These are phyloP conservation scores for Xestia xanthographa DNA, from an alignment of 2,888 invertebrate species.

Conservation along the genomic window DNA sequence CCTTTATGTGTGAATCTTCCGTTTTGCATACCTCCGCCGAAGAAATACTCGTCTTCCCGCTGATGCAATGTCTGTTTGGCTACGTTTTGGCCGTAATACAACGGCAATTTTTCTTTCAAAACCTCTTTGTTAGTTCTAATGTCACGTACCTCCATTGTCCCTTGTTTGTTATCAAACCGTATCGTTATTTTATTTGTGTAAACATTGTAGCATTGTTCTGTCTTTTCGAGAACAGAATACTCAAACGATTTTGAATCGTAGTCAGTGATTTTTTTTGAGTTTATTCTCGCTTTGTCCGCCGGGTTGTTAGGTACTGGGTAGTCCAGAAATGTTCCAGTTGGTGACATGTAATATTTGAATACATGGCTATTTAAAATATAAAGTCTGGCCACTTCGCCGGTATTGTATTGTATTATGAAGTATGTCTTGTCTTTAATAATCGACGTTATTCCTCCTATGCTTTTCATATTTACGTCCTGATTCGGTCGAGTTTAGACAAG, in stretches of 20 bases:
- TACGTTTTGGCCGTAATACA: conserved; percentile 74
- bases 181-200: conserved; percentile 80
- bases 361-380: conserved; percentile 84
- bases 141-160: conserved; percentile 79
- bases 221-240: conserved; percentile 74
- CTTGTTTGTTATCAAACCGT: conserved; percentile 78
- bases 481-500: background rate
- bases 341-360: conserved; percentile 85
- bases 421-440: conserved; percentile 77
- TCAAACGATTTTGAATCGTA: conserved; percentile 79
- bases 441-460: conserved; percentile 72
- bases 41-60: conserved; percentile 80
- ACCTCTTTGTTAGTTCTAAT: conserved; percentile 78
- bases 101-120: conserved; percentile 77
- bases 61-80: conserved; percentile 79
- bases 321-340: conserved; percentile 79
- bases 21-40: conserved; percentile 88
- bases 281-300: conserved; percentile 81
- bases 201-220: conserved; percentile 73
- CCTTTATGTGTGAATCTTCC: conserved; percentile 86
- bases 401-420: conserved; percentile 77
- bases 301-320: conserved; percentile 82
- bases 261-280: conserved; percentile 75
- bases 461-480: conserved; percentile 37
- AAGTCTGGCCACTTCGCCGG: conserved; percentile 79